phyloP scores from a whole-genome alignment of 2,888 invertebrate genomes.

The Tribolium freemani region DNA sequence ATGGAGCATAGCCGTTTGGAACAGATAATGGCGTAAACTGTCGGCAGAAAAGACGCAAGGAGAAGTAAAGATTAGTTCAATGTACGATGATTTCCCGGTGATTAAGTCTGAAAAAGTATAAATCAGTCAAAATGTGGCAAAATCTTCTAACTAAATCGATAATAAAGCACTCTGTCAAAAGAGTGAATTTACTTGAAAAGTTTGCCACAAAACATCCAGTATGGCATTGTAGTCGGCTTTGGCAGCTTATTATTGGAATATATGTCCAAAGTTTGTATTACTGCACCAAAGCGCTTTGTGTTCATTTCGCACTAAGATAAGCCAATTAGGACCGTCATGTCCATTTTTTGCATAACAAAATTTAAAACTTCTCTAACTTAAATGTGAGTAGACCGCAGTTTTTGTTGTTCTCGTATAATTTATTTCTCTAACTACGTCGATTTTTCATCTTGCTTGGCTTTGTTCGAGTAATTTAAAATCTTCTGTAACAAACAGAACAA shows the following conservation, averaged over 20 bases:
- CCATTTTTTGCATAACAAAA: not conserved
- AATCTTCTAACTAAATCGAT: slow-evolving; percentile 6
- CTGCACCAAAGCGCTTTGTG: slow-evolving; percentile 32
- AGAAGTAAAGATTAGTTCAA: slow-evolving; percentile 44
- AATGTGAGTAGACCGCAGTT: not conserved
- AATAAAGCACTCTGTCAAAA: slow-evolving; percentile 24
- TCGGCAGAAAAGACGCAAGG: slow-evolving; percentile 31
- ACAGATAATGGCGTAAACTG: slow-evolving; percentile 44
- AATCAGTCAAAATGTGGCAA: not conserved
- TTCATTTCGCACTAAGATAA: slow-evolving; percentile 33
- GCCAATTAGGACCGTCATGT: slow-evolving; percentile 17
- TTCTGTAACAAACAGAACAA: slow-evolving; percentile 12
- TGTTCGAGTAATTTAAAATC: slow-evolving; percentile 13
- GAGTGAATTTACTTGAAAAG: slow-evolving; percentile 39
- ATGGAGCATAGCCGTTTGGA: slow-evolving; percentile 39
- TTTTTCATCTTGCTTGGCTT: slow-evolving; percentile 15
- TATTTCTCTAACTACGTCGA: slow-evolving; percentile 24
- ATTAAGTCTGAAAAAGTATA: not conserved
- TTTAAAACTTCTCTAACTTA: not conserved
- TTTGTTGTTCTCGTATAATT: slow-evolving; percentile 2
- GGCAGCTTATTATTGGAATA: slow-evolving; percentile 41
- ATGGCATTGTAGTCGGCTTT: slow-evolving; percentile 33
- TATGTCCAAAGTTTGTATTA: slow-evolving; percentile 39
- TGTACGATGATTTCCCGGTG: slow-evolving; percentile 25
- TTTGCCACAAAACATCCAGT: slow-evolving; percentile 31